Percentiles rank a stretch among this genome's conserved stretches.
These are phyloP conservation scores for Falco punctatus DNA, from an alignment of 2,113 vertebrate species.

Conservation along the genomic window DNA sequence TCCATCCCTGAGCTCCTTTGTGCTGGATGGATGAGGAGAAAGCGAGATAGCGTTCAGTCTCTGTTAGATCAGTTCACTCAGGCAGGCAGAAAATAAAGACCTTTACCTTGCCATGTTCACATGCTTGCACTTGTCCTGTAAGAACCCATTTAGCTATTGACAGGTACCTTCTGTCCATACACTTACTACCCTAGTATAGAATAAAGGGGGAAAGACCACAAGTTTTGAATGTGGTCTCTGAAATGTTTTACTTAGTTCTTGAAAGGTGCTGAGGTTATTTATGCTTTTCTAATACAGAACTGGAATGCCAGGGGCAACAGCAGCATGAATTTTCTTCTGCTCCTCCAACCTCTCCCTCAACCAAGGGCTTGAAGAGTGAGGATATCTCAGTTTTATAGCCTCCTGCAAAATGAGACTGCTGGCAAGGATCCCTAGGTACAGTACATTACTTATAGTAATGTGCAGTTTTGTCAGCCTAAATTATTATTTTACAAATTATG, in stretches of 20 bases:
- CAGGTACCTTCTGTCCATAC: neutral
- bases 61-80: neutral
- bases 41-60: neutral
- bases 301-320: neutral
- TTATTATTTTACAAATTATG: conserved; percentile 34
- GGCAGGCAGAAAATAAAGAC: neutral
- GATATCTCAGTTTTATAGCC: neutral
- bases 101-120: accelerated
- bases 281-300: neutral
- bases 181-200: neutral
- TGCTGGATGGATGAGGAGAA: neutral
- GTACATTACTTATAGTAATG: neutral
- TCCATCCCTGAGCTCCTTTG: neutral
- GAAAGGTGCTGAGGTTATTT: neutral
- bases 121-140: neutral
- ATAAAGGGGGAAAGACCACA: accelerated
- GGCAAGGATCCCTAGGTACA: neutral
- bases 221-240: neutral
- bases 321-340: neutral
- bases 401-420: neutral
- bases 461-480: conserved; percentile 17
- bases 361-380: neutral
- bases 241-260: neutral
- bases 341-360: neutral
- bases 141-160: neutral